Conservation (phyloP, 1,140 invertebrate species). For the Phenacoccus solenopsis region DNA sequence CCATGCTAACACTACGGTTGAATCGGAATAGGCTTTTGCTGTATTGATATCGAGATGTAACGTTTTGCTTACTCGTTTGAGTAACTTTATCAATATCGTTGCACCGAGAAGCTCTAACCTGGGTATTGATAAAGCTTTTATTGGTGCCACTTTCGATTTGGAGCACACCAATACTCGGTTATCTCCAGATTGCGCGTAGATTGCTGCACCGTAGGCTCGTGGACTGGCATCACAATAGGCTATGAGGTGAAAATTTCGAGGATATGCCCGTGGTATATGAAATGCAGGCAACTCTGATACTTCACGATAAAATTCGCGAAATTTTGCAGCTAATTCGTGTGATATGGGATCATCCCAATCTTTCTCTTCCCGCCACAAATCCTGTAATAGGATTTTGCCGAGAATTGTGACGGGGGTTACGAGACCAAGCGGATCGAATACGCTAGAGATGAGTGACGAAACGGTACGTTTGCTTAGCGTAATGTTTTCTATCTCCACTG, state of each 20-base stretch:
- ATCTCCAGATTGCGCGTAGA: conserved; percentile 22
- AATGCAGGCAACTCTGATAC: not conserved
- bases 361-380: conserved; percentile 26
- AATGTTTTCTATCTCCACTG: not conserved
- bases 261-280: not conserved
- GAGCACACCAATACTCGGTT: conserved; percentile 22
- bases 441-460: conserved; percentile 22
- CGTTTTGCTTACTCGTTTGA: conserved; percentile 22
- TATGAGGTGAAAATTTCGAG: conserved; percentile 20
- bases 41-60: not conserved
- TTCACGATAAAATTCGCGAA: not conserved
- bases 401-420: conserved; percentile 26
- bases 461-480: conserved; percentile 20
- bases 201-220: conserved; percentile 28
- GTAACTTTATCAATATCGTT: conserved; percentile 27
- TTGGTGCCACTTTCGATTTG: conserved; percentile 32
- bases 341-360: conserved; percentile 32
- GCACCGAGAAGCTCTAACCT: conserved; percentile 31
- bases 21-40: conserved; percentile 19
- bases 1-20: not conserved
- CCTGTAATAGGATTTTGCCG: conserved; percentile 22
- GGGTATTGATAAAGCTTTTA: conserved; percentile 32
- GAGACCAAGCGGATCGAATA: conserved; percentile 30
- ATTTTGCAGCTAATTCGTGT: not conserved
- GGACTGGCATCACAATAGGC: conserved; percentile 30